Conservation (phyloP, 2,797 vertebrate species). For the Triplophysa bombifrons region DNA sequence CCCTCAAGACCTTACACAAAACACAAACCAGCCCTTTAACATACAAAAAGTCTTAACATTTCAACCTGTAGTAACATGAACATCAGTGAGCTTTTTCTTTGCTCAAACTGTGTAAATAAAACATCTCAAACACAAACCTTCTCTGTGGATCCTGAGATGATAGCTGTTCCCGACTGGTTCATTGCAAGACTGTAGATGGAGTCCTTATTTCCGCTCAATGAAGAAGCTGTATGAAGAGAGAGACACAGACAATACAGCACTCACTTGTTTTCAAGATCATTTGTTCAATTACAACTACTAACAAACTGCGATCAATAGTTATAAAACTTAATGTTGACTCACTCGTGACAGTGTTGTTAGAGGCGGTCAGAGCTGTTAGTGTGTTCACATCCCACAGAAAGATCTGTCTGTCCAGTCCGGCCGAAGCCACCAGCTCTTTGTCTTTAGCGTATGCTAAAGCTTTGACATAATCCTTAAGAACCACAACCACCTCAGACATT, state of each 20-base stretch:
- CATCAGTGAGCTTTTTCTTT: background rate
- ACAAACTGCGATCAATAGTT: background rate
- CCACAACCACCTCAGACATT: background rate
- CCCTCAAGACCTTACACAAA: constrained; percentile 86
- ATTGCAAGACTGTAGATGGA: constrained; percentile 99
- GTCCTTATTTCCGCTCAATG: constrained; percentile 98
- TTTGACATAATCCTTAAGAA: constrained; percentile 92
- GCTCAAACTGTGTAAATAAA: background rate
- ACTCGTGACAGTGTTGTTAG: constrained; percentile 99
- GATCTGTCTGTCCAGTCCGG: constrained; percentile 96
- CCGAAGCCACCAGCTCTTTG: constrained; percentile 97
- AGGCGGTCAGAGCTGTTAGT: constrained; percentile 95
- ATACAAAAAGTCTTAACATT: background rate
- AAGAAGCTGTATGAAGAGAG: constrained; percentile 82
- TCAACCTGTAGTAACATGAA: background rate
- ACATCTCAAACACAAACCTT: constrained; percentile 77
- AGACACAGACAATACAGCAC: background rate
- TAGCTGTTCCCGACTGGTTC: constrained; percentile 99
- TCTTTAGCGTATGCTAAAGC: constrained; percentile 98
- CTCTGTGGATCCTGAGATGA: constrained; percentile 98
- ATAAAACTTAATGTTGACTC: constrained; percentile 63
- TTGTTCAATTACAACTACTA: background rate
- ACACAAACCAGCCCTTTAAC: background rate
- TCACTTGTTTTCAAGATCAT: background rate
- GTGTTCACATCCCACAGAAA: constrained; percentile 99